Evolutionary conservation across 2,797 vertebrate species (phyloP).

Genomic region (Spheniscus humboldti): DNA sequence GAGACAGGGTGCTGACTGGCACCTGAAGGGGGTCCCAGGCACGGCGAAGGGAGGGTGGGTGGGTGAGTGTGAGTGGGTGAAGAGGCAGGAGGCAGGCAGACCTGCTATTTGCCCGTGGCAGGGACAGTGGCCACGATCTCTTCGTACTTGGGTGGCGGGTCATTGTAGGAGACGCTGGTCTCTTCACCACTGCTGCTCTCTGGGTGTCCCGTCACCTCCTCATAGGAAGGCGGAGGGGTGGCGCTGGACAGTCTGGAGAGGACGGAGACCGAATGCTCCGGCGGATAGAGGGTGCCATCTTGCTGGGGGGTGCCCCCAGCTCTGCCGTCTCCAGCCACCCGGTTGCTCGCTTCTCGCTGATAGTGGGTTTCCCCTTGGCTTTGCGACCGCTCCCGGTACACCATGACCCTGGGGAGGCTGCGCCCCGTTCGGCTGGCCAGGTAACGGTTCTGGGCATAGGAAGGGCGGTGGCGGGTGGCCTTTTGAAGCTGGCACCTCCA

Average conservation of each 20-base stretch:
- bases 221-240: conserved; percentile 86
- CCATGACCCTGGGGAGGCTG: conserved; percentile 83
- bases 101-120: conserved; percentile 45
- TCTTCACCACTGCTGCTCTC: conserved; percentile 85
- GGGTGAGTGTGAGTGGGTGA: background rate
- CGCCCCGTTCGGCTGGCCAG: conserved; percentile 78
- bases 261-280: conserved; percentile 75
- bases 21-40: background rate
- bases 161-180: conserved; percentile 76
- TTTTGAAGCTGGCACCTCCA: conserved; percentile 91
- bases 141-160: conserved; percentile 86
- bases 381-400: conserved; percentile 77
- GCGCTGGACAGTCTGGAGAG: conserved; percentile 82
- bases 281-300: conserved; percentile 72
- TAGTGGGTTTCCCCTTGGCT: conserved; percentile 68
- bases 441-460: conserved; percentile 86
- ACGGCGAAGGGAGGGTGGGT: background rate
- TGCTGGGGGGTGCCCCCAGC: conserved; percentile 43
- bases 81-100: background rate
- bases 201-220: conserved; percentile 85
- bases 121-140: conserved; percentile 79
- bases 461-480: conserved; percentile 81
- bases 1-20: background rate
- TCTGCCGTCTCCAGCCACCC: conserved; percentile 46
- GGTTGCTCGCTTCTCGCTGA: conserved; percentile 44